Percentiles rank a stretch among this genome's conserved stretches.
phyloP scores from a whole-genome alignment of 2,113 vertebrate genomes.

The Psephotus haematonotus region DNA sequence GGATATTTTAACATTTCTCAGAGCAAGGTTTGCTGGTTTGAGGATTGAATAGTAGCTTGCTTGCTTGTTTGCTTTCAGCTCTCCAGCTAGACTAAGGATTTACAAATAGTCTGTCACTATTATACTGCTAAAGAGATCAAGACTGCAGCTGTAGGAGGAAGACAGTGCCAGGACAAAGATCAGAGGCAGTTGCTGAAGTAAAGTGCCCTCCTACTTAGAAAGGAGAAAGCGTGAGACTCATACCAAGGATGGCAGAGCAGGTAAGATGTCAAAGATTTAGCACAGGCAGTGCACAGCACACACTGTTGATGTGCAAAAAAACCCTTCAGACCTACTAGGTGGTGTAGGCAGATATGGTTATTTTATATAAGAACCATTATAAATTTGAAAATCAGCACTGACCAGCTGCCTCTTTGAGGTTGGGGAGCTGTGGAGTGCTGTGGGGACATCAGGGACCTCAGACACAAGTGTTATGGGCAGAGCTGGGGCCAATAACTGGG shows the following conservation, averaged over 20 bases:
- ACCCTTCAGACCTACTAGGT: background rate
- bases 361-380: background rate
- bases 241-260: background rate
- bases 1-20: background rate
- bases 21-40: background rate
- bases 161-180: background rate
- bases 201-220: background rate
- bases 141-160: background rate
- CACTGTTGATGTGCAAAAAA: background rate
- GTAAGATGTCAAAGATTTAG: rapidly evolving
- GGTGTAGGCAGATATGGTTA: background rate
- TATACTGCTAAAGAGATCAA: background rate
- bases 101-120: background rate
- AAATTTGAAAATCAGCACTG: background rate
- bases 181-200: background rate
- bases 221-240: background rate
- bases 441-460: background rate
- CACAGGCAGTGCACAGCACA: background rate
- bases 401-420: rapidly evolving
- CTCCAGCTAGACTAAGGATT: background rate
- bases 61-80: background rate
- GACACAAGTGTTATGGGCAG: rapidly evolving
- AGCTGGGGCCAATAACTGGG: background rate
- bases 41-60: background rate
- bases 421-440: background rate